These are phyloP conservation scores for Idaea dimidiata DNA, from an alignment of 2,888 invertebrate species.

Conservation along the genomic window DNA sequence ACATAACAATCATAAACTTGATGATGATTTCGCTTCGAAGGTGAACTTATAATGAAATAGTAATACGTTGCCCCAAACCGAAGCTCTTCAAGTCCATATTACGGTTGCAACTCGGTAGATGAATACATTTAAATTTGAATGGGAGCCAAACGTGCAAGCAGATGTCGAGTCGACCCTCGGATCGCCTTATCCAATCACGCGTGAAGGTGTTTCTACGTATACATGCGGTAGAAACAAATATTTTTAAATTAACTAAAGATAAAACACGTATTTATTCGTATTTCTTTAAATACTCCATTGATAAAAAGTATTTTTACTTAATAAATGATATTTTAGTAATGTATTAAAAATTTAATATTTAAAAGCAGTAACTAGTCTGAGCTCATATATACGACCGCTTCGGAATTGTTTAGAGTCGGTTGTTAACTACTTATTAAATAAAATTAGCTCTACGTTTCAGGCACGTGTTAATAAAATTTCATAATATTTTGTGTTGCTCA, in stretches of 20 bases:
- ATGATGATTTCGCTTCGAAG: slow-evolving; percentile 19
- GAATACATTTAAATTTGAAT: slow-evolving; percentile 65
- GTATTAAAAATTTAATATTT: background rate
- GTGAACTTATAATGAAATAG: slow-evolving; percentile 24
- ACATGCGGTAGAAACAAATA: slow-evolving; percentile 24
- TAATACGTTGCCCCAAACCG: slow-evolving; percentile 22
- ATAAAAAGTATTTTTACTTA: background rate
- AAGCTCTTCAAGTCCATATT: slow-evolving; percentile 22
- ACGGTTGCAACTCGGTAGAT: slow-evolving; percentile 30
- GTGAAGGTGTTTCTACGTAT: slow-evolving; percentile 56
- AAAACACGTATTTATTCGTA: background rate
- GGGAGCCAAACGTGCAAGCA: slow-evolving; percentile 58
- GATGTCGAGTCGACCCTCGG: slow-evolving; percentile 64
- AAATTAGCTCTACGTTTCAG: background rate
- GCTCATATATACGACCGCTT: background rate
- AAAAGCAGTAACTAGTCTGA: background rate
- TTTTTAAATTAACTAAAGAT: slow-evolving; percentile 5
- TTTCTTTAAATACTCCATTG: background rate
- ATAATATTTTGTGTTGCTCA: background rate
- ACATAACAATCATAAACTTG: slow-evolving; percentile 15
- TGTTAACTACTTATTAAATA: background rate
- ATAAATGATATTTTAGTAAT: too few species aligned
- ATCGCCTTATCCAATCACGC: slow-evolving; percentile 64
- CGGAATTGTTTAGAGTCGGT: background rate
- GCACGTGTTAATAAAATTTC: background rate